These are phyloP conservation scores for Solea senegalensis DNA, from an alignment of 2,113 vertebrate species.

Conservation along the genomic window DNA sequence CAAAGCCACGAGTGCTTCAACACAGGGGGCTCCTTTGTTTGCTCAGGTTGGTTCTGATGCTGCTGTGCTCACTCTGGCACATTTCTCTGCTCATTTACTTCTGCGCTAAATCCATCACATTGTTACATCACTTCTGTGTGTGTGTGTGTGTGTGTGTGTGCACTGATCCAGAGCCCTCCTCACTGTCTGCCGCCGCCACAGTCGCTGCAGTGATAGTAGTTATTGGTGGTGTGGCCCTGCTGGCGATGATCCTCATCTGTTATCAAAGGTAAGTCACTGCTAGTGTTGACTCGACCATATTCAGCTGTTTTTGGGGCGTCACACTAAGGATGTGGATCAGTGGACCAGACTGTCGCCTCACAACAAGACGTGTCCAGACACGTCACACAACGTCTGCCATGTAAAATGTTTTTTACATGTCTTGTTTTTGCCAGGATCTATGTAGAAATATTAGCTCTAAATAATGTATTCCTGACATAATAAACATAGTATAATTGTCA, in stretches of 20 bases:
- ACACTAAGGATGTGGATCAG: not conserved
- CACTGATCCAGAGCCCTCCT: slow-evolving; percentile 60
- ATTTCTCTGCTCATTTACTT: not conserved
- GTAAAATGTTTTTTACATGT: too few relatives aligned
- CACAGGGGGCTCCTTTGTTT: slow-evolving; percentile 75
- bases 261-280: slow-evolving; percentile 63
- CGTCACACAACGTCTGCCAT: too few relatives aligned
- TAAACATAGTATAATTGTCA: not conserved
- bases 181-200: slow-evolving; percentile 56
- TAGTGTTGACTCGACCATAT: not conserved
- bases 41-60: slow-evolving; percentile 67
- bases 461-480: not conserved
- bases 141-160: slow-evolving; percentile 27
- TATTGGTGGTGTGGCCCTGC: slow-evolving; percentile 56
- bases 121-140: not conserved
- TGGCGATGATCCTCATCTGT: slow-evolving; percentile 64
- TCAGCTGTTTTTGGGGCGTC: not conserved
- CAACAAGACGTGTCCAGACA: not conserved
- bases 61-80: not conserved
- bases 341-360: not conserved
- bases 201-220: slow-evolving; percentile 70
- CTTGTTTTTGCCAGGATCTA: too few relatives aligned
- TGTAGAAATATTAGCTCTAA: too few relatives aligned
- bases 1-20: slow-evolving; percentile 73
- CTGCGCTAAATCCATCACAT: not conserved